Evolutionary conservation across 1,140 invertebrate genomes (phyloP), one percentile per base, ranked within the genome.

Genomic region (Drosophila kanapiae): DNA sequence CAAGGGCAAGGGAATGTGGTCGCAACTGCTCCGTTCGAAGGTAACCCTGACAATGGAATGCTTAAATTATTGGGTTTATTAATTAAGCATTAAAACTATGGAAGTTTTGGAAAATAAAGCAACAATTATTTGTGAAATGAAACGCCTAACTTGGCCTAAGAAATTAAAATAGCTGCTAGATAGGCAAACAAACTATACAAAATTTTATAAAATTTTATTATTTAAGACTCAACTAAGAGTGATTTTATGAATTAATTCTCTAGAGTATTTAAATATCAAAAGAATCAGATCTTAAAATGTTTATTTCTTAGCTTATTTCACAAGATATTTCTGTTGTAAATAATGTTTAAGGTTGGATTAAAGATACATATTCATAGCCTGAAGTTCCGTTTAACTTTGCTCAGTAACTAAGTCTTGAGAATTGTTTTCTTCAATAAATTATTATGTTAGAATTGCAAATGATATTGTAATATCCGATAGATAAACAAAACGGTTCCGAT

Each of bases 1-100:
- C 69, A 72, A 72, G 69, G 69, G 69, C 69, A 72, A 72, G 67
- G 69, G 54, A 72, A 72, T 72, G 69, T 72, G 31, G 63, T 23
- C 9, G 45, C 11, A 29, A 37, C 38, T 18, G 16, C 13, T 29
- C n/a, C 35, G 8, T 13, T 8, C n/a, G n/a, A 53, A 43, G 11
- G 31, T 53, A 31, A 27, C 29, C 51, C 31, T 38, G 48, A 8
- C 13, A 29, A 29, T 51, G 33, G 45, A 23, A 37, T 29, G 2
- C 4, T 29, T 4, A 13, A 27, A 57, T 14, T 31, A 42, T 33
- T 14, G 5, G n/a, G 5, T 40, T 42, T 27, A 42, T 11, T n/a
- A 27, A 27, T 27, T 40, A 27, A 40, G 7, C 10, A 57, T 40
- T n/a, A 42, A 27, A 27, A 2, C 10, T 23, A 48, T 14, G 13